phyloP scores from a whole-genome alignment of 1,140 invertebrate species.

The Drosophila repletoides region DNA sequence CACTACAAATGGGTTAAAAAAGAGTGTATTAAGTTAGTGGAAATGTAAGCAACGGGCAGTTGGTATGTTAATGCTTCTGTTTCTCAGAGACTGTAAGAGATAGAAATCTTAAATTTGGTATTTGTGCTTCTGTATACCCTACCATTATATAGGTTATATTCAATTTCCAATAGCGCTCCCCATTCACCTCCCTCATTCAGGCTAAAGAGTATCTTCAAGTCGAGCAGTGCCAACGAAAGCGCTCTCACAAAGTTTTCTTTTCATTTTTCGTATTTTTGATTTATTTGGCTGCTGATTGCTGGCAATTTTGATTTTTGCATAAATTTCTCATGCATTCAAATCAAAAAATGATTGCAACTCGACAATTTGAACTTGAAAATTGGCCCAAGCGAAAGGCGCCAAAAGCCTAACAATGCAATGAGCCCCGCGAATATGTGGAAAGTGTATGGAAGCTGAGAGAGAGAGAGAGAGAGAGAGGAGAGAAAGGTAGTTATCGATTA shows the following conservation, averaged over 20 bases:
- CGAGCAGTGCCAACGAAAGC: too few relatives aligned
- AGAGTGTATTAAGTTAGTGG: too few relatives aligned
- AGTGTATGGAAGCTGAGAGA: constrained; percentile 5
- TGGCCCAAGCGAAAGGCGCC: constrained; percentile 43
- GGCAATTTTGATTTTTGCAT: constrained; percentile 65
- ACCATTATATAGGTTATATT: too few relatives aligned
- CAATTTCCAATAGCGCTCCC: too few relatives aligned
- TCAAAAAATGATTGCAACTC: constrained; percentile 31
- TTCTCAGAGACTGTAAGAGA: too few relatives aligned
- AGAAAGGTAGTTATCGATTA: constrained; percentile 26
- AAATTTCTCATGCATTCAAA: constrained; percentile 54
- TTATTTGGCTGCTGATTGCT: constrained; percentile 64
- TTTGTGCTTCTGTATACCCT: too few relatives aligned
- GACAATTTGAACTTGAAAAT: constrained; percentile 63
- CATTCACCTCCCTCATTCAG: too few relatives aligned
- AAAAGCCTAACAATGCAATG: constrained; percentile 2
- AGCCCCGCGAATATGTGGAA: constrained; percentile 7
- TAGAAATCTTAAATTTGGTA: too few relatives aligned
- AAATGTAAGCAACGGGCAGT: too few relatives aligned
- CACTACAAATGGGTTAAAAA: too few relatives aligned
- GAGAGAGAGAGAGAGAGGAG: constrained; percentile 11
- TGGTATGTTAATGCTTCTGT: too few relatives aligned
- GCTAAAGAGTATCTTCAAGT: too few relatives aligned
- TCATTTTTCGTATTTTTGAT: constrained; percentile 42
- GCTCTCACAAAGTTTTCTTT: neutral